Evolutionary conservation across 2,113 vertebrate genomes (phyloP).

Genomic region (Neogale vison): DNA sequence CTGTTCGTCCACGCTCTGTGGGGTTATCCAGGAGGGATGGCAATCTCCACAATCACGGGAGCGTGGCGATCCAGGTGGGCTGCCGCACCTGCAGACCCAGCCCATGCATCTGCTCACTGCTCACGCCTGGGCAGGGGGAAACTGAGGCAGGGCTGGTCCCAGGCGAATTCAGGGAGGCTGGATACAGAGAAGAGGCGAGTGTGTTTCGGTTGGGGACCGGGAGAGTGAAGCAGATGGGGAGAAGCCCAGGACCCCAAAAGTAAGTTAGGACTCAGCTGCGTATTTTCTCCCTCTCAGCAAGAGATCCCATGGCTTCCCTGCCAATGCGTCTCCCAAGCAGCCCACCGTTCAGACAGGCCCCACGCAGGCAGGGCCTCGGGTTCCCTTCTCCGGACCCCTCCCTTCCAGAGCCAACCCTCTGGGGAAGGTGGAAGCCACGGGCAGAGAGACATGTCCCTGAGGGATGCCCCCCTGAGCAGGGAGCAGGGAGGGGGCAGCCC

Average conservation of each 20-base stretch:
- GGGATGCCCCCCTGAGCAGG: too few relatives aligned
- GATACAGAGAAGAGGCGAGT: background rate
- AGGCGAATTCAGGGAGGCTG: accelerated
- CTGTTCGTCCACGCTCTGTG: background rate
- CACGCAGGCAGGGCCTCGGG: background rate
- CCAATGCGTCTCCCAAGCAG: background rate
- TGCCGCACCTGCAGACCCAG: background rate
- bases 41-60: accelerated
- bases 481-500: background rate
- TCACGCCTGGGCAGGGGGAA: background rate
- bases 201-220: background rate
- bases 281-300: background rate
- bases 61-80: background rate
- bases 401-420: background rate
- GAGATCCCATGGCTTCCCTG: background rate
- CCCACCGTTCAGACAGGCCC: background rate
- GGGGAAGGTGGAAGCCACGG: background rate
- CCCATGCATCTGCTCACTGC: too few relatives aligned
- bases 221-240: background rate
- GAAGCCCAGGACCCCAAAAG: background rate
- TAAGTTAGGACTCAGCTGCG: background rate
- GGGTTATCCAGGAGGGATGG: background rate
- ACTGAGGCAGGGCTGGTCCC: background rate
- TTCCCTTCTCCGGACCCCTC: background rate
- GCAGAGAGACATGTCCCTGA: background rate